Base-by-base conservation (phyloP, 2,113 vertebrate species). In the Chaetodon trifascialis region DNA sequence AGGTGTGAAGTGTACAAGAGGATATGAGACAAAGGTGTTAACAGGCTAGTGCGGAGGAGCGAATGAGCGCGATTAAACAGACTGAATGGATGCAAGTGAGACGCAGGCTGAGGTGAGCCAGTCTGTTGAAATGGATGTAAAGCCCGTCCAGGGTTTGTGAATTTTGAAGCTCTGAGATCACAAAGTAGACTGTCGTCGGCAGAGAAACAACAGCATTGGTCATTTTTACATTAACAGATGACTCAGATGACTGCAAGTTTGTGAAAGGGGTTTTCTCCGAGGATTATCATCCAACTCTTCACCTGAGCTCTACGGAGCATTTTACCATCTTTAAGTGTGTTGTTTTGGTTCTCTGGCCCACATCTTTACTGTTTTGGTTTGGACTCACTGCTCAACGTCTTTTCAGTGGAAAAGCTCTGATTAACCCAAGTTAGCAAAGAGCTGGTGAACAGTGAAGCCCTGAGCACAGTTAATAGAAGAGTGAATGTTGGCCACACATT, bases 1-100 rank as follows among this genome's bases (percentile, higher is more conserved):
- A 78, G 56, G 75, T 75, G 62, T 69, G 70, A 80, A 68, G 21
- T 54, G 46, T 69, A 63, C 73, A 56, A 80, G 65, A 47, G 73
- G 25, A 76, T 75, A 78, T 49, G 52, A 71, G 47, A 49, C 40
- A 49, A 52, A 23, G n/a, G 79, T 68, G 17, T 62, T 70, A 73
- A 59, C 44, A 69, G 25, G 34, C 25, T 34, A 7, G 30, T 58
- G 49, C 15, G 1, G 30, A 42, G 44, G 55, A 74, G 52, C 19
- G 23, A 80, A 73, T 71, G 36, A 79, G 14, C 16, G 9, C 21
- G 5, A 64, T 19, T 59, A 44, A 65, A 79, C 11, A 5, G 52
- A 52, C 7, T 40, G 19, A 65, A 51, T 12, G 40, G n/a, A 56
- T 42, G 16, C 9, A 36, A 78, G 54, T 60, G 11, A 47, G 42